These are phyloP conservation scores for Notolepis coatsorum DNA, from an alignment of 2,797 vertebrate species.

Conservation along the genomic window DNA sequence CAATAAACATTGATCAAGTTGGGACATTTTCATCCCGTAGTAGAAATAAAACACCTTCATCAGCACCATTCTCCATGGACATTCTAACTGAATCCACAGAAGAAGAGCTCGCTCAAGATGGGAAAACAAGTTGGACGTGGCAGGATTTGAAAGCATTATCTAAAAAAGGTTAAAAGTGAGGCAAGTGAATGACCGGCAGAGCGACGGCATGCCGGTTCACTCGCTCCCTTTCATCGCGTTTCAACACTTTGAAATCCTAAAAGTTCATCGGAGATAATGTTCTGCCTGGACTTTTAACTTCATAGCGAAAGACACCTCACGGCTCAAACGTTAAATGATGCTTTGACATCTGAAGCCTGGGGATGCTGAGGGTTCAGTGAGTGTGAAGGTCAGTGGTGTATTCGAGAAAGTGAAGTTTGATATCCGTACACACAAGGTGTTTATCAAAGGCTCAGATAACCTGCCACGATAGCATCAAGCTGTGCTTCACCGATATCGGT, in stretches of 20 bases:
- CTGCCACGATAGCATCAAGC: constrained; percentile 15
- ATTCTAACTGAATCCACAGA: too few relatives aligned
- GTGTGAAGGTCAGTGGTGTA: constrained; percentile 34
- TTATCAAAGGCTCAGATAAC: constrained; percentile 33
- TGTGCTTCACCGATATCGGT: constrained; percentile 45
- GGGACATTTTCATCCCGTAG: too few relatives aligned
- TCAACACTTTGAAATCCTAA: constrained; percentile 23
- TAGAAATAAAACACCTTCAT: too few relatives aligned
- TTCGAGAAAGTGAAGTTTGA: constrained; percentile 14
- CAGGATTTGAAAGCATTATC: constrained; percentile 33
- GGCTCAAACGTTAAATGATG: background rate
- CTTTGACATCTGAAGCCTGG: background rate
- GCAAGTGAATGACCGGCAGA: constrained; percentile 19
- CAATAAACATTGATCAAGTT: too few relatives aligned
- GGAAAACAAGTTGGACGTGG: too few relatives aligned
- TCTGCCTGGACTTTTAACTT: constrained; percentile 28
- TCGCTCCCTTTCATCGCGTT: constrained; percentile 22
- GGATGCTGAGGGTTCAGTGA: constrained; percentile 4
- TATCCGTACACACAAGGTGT: constrained; percentile 25
- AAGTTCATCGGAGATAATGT: constrained; percentile 7
- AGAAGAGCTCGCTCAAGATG: too few relatives aligned
- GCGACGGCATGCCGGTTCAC: background rate
- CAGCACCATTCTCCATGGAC: too few relatives aligned
- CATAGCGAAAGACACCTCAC: constrained; percentile 23
- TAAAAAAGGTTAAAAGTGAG: constrained; percentile 24